phyloP scores from a whole-genome alignment of 2,888 invertebrate species.

The Coelogynopora nodosa region DNA sequence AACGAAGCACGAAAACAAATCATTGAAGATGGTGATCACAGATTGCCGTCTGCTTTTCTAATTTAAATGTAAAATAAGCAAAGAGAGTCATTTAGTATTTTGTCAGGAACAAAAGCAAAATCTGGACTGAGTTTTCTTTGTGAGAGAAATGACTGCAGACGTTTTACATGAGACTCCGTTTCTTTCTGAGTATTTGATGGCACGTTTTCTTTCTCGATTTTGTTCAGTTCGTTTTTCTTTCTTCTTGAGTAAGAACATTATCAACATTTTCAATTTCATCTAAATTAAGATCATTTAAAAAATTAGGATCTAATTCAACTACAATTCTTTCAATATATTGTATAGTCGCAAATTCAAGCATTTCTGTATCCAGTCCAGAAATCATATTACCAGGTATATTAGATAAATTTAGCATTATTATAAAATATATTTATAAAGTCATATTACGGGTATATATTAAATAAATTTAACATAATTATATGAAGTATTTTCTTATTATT shows the following conservation, averaged over 20 bases:
- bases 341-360: slow-evolving; percentile 28
- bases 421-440: not conserved
- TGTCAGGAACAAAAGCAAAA: not conserved
- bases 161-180: slow-evolving; percentile 24
- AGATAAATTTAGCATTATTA: not conserved
- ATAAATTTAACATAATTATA: not conserved
- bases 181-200: slow-evolving; percentile 28
- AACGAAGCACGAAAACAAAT: not conserved
- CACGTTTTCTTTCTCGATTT: slow-evolving; percentile 29
- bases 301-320: slow-evolving; percentile 31
- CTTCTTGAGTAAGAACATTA: slow-evolving; percentile 19
- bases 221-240: slow-evolving; percentile 31
- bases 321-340: slow-evolving; percentile 23
- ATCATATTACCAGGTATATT: slow-evolving; percentile 31
- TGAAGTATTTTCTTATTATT: slow-evolving; percentile 1
- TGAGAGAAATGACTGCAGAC: slow-evolving; percentile 10
- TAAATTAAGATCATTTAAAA: slow-evolving; percentile 17
- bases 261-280: slow-evolving; percentile 17
- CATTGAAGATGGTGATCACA: not conserved
- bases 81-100: not conserved
- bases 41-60: slow-evolving; percentile 11
- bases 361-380: slow-evolving; percentile 28
- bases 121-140: not conserved
- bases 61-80: not conserved
- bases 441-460: not conserved